These are phyloP conservation scores for Notospermus geniculatus DNA, from an alignment of 1,140 invertebrate species.

Conservation along the genomic window DNA sequence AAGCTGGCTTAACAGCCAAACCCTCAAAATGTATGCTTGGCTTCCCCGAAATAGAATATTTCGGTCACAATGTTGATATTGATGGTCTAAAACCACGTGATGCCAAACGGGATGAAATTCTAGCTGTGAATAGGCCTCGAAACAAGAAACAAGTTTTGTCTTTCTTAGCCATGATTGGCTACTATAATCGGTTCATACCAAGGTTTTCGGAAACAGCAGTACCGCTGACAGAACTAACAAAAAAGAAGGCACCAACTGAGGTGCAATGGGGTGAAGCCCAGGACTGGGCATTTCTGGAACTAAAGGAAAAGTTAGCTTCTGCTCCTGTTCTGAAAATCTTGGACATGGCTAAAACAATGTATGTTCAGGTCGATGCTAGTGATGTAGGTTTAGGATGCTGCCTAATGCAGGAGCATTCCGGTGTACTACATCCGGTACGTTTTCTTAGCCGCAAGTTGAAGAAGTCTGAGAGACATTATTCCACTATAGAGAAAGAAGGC, in stretches of 20 bases:
- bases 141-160: slow-evolving; percentile 46
- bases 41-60: slow-evolving; percentile 18
- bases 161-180: slow-evolving; percentile 55
- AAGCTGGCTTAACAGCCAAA: slow-evolving; percentile 17
- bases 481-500: background rate
- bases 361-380: slow-evolving; percentile 12
- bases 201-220: slow-evolving; percentile 25
- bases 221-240: slow-evolving; percentile 36
- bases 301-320: slow-evolving; percentile 7
- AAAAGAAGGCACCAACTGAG: slow-evolving; percentile 26
- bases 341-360: slow-evolving; percentile 11
- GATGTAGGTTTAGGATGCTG: slow-evolving; percentile 5
- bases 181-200: slow-evolving; percentile 50
- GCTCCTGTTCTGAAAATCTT: slow-evolving; percentile 7
- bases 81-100: slow-evolving; percentile 34
- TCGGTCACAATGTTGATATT: slow-evolving; percentile 19
- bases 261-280: slow-evolving; percentile 15
- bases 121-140: slow-evolving; percentile 31
- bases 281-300: background rate
- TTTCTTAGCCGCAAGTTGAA: slow-evolving; percentile 1
- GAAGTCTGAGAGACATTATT: background rate
- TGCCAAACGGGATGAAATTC: slow-evolving; percentile 45
- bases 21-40: slow-evolving; percentile 28
- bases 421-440: background rate
- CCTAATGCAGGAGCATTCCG: slow-evolving; percentile 10